These are phyloP conservation scores for Sphyrna mokarran DNA, from an alignment of 2,113 vertebrate genomes.

Conservation along the genomic window DNA sequence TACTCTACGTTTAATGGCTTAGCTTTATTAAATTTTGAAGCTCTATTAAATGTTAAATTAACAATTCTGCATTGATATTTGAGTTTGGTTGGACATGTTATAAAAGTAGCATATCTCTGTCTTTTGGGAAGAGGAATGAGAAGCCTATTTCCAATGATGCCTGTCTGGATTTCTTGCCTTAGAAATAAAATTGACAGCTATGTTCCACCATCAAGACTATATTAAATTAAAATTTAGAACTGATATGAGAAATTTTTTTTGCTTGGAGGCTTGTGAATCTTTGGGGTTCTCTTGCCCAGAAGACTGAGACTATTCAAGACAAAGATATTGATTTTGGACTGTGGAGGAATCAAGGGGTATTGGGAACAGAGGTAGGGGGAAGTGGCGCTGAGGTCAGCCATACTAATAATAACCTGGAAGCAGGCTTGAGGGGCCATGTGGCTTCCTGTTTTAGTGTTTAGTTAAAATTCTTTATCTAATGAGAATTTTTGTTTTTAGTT, in stretches of 20 bases:
- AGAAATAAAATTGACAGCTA: background rate
- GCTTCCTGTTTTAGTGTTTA: too few species aligned
- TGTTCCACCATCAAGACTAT: background rate
- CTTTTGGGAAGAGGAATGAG: background rate
- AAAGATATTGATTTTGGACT: background rate
- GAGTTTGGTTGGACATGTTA: too few species aligned
- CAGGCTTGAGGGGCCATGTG: too few species aligned
- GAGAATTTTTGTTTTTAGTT: constrained; percentile 59
- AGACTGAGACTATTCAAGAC: background rate
- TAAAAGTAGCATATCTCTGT: background rate
- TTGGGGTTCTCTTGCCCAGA: background rate
- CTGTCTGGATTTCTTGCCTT: too few species aligned
- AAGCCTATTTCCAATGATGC: too few species aligned
- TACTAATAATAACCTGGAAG: background rate
- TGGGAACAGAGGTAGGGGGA: background rate
- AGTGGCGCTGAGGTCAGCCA: background rate
- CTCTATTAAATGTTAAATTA: background rate
- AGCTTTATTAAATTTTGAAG: background rate
- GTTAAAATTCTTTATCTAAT: background rate
- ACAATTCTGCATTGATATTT: background rate
- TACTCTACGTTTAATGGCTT: background rate
- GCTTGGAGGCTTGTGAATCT: background rate
- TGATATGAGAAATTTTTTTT: background rate
- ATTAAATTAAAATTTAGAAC: background rate
- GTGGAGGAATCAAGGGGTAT: background rate